Evolutionary conservation across 2,797 vertebrate genomes (phyloP).

Genomic region (Cichlasoma orientale): DNA sequence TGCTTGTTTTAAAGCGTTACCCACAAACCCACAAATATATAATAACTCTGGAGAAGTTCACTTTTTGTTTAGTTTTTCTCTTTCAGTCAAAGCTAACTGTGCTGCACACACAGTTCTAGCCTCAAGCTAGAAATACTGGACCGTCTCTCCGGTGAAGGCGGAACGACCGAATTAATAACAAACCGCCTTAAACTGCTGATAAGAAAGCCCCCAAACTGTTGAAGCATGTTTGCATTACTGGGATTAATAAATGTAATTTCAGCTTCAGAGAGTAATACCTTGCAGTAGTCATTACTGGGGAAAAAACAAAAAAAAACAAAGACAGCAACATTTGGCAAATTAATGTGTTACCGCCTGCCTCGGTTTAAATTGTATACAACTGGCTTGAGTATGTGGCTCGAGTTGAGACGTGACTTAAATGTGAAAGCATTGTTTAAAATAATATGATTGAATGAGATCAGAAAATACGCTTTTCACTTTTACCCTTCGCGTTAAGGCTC

Average conservation of each 20-base stretch:
- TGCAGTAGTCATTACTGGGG: neutral
- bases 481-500: neutral
- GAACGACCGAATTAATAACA: neutral
- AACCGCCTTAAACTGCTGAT: neutral
- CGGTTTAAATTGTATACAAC: neutral
- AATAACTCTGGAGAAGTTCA: too few species aligned
- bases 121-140: neutral
- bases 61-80: neutral
- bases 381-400: neutral
- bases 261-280: neutral
- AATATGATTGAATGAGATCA: neutral
- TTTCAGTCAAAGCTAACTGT: neutral
- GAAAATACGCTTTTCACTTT: neutral
- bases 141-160: neutral
- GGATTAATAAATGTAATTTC: constrained; percentile 4
- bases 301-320: neutral
- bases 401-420: neutral
- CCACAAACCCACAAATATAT: too few species aligned
- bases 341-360: neutral
- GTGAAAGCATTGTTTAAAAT: neutral
- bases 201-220: neutral
- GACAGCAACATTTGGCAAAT: neutral
- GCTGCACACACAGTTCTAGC: neutral
- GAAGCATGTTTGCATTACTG: neutral
- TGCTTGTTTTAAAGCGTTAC: neutral